Conservation (phyloP, 2,113 vertebrate genomes). For the Chaetura pelagica region DNA sequence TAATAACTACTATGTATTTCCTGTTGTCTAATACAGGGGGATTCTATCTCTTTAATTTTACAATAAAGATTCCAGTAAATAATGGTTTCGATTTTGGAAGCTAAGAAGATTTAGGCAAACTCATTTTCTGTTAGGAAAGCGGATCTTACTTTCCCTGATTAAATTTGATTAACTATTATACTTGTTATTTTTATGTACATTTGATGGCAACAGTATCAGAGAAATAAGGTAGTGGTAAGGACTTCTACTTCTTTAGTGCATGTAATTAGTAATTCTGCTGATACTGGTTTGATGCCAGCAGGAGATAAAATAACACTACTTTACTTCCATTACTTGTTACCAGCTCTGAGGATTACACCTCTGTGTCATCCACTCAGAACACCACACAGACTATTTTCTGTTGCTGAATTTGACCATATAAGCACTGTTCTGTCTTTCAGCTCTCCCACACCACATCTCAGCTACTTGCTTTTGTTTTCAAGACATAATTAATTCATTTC, state of each 20-base stretch:
- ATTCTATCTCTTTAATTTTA: background rate
- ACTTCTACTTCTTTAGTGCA: background rate
- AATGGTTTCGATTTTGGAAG: background rate
- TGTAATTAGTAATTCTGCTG: background rate
- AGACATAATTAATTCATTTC: background rate
- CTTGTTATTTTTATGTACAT: background rate
- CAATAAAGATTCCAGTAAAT: background rate
- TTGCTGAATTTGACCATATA: background rate
- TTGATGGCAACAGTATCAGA: background rate
- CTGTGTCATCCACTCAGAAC: background rate
- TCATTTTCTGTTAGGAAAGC: background rate
- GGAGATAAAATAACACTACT: background rate
- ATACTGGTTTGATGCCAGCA: background rate
- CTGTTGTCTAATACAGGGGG: background rate
- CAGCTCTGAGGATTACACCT: too few relatives aligned
- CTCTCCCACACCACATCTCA: background rate
- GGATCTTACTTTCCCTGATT: background rate
- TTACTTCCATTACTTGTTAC: background rate
- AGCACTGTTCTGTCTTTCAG: background rate
- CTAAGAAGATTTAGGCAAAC: background rate
- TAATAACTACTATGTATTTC: background rate
- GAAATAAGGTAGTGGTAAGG: background rate
- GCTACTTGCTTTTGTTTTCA: background rate
- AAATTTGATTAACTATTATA: background rate
- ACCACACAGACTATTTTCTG: background rate